A percentile compares a stretch with the other conserved stretches of the same genome.
Evolutionary conservation across 1,140 invertebrate genomes (phyloP).

Genomic region (Chymomyza costata): DNA sequence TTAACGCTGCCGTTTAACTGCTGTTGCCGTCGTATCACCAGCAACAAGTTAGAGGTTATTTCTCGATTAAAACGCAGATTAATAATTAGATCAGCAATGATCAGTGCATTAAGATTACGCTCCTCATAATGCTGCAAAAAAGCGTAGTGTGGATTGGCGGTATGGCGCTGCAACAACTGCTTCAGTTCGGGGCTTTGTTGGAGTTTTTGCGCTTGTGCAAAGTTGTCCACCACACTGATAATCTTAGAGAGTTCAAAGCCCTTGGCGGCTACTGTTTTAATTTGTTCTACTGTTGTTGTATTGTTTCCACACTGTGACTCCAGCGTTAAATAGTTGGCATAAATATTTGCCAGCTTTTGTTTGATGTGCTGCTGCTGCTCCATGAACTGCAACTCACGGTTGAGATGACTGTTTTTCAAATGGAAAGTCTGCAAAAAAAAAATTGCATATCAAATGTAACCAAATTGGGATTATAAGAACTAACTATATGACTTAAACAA

Average conservation of each 20-base stretch:
- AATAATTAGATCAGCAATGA: conserved; percentile 62
- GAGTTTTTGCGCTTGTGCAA: conserved; percentile 65
- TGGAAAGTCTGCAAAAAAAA: conserved; percentile 73
- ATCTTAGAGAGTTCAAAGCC: conserved; percentile 61
- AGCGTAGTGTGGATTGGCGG: conserved; percentile 41
- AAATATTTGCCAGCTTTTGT: conserved; percentile 54
- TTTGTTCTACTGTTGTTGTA: conserved; percentile 61
- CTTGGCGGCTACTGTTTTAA: conserved; percentile 57
- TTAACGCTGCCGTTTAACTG: too few relatives aligned
- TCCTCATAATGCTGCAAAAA: conserved; percentile 61
- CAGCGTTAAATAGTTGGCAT: conserved; percentile 51
- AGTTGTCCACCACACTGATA: conserved; percentile 70
- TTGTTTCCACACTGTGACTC: conserved; percentile 26
- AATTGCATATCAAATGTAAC: too few relatives aligned
- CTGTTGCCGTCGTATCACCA: conserved; percentile 60
- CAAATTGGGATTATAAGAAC: too few relatives aligned
- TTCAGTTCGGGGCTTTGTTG: conserved; percentile 44
- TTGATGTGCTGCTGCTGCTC: conserved; percentile 75
- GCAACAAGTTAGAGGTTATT: conserved; percentile 57
- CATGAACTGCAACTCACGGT: conserved; percentile 74
- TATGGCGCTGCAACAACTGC: conserved; percentile 39
- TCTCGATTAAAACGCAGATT: conserved; percentile 65
- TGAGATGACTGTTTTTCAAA: conserved; percentile 69
- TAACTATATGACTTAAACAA: too few relatives aligned
- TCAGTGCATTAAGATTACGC: conserved; percentile 54